phyloP scores from a whole-genome alignment of 2,888 invertebrate species.

The Apodemia zela region DNA sequence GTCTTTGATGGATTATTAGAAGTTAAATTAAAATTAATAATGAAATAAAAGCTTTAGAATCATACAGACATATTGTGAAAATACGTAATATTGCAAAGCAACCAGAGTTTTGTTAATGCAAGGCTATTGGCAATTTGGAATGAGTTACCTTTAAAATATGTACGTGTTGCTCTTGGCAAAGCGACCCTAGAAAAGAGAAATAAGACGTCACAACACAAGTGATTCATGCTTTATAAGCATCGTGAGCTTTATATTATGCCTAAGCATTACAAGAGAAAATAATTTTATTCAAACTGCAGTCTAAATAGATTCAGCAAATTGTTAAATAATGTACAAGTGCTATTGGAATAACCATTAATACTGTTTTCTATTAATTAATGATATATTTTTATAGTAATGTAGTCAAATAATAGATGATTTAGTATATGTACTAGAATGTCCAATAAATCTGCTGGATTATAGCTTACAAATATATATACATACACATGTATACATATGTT shows the following conservation, averaged over 20 bases:
- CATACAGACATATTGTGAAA: not conserved
- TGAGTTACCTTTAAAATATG: constrained; percentile 85
- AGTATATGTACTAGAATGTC: too few species aligned
- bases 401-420: too few species aligned
- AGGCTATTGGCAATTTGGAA: constrained; percentile 45
- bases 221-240: constrained; percentile 44
- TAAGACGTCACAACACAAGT: constrained; percentile 69
- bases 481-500: too few species aligned
- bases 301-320: too few species aligned
- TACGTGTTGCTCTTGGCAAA: constrained; percentile 92
- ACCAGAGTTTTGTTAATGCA: constrained; percentile 24
- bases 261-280: not conserved
- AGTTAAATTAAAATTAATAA: not conserved
- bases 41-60: not conserved
- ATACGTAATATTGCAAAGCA: not conserved
- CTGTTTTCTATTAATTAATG: too few species aligned
- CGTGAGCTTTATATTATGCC: not conserved
- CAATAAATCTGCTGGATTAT: too few species aligned
- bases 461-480: too few species aligned
- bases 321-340: too few species aligned
- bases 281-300: not conserved
- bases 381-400: too few species aligned
- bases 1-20: not conserved
- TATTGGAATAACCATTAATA: too few species aligned
- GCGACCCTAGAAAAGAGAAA: constrained; percentile 86